Base-by-base conservation (phyloP, 92 coral and sea anemone species). In the Parazoanthus darwini region DNA sequence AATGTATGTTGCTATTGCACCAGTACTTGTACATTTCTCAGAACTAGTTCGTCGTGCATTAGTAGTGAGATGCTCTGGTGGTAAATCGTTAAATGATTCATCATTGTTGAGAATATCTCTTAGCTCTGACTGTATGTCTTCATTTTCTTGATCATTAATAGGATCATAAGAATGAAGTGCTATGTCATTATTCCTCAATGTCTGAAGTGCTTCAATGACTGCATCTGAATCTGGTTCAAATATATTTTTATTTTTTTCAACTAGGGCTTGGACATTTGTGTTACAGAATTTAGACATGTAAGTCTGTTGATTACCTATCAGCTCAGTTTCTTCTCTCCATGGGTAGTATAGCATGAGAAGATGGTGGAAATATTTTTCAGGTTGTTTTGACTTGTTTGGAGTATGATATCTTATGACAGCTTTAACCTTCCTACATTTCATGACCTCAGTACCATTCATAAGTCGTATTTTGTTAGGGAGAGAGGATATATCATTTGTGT, bases 61-160 rank as follows among this genome's bases (percentile, higher is more conserved):
- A n/a, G n/a, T n/a, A n/a, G n/a, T n/a, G n/a, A n/a, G n/a, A n/a
- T n/a, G n/a, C 48, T 74, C 74, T 13, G 84, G 84, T 8, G 48
- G 46, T 50, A 86, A 58, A 76, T 93, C 84, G 81, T 91, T 88
- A 86, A 88, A 93, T 54, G 46, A 79, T 65, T 89, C 95, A 44
- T 85, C 90, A 86, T 22, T 46, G 43, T 0, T 81, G 85, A 71
- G n/a, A 74, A 76, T 78, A 83, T 90, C 91, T 82, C 88, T 87
- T 44, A 54, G 20, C 85, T 92, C 83, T 20, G 46, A 84, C 0
- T 81, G 86, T 58, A 92, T 14, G 20, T 92, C 92, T 73, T 58
- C 86, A 90, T 92, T 90, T 90, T 92, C 94, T 71, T 92, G 96
- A 80, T 94, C 94, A 92, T 92, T 90, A 22, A 94, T 35, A 81